A percentile compares a stretch with the other conserved stretches of the same genome.
Evolutionary conservation across 2,888 invertebrate species (phyloP).

Genomic region (Lepidochrysops patricia): DNA sequence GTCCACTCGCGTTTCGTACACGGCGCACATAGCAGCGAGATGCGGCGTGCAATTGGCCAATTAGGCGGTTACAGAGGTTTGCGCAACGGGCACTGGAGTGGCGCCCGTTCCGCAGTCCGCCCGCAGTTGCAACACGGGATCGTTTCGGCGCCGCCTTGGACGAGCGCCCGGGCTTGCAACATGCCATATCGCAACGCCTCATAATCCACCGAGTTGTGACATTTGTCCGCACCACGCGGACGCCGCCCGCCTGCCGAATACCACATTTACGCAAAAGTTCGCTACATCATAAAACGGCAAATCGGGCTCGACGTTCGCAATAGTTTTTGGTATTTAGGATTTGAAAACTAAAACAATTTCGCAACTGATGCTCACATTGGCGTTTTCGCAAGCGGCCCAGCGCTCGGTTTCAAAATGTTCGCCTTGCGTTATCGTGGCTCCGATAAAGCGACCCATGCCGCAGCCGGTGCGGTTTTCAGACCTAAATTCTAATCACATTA

Average conservation of each 20-base stretch:
- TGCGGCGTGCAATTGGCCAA: slow-evolving; percentile 52
- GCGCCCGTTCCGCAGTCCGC: slow-evolving; percentile 67
- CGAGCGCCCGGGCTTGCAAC: slow-evolving; percentile 70
- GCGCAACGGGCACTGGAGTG: slow-evolving; percentile 64
- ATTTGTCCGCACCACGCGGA: slow-evolving; percentile 44
- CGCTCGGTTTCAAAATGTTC: slow-evolving; percentile 70
- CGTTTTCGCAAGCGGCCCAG: slow-evolving; percentile 74
- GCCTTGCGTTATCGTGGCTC: slow-evolving; percentile 69
- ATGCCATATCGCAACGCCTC: slow-evolving; percentile 72
- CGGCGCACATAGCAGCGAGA: slow-evolving; percentile 32
- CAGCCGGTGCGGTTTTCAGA: slow-evolving; percentile 60
- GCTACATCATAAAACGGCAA: slow-evolving; percentile 4
- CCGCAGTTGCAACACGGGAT: slow-evolving; percentile 70
- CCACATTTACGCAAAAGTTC: slow-evolving; percentile 22
- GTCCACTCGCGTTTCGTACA: slow-evolving; percentile 52
- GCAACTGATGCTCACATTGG: slow-evolving; percentile 74
- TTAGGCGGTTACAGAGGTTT: slow-evolving; percentile 44
- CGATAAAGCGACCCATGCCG: slow-evolving; percentile 66
- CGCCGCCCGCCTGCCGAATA: slow-evolving; percentile 60
- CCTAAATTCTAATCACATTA: slow-evolving; percentile 47
- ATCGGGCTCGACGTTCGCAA: slow-evolving; percentile 32
- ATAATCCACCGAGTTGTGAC: slow-evolving; percentile 67
- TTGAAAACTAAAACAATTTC: slow-evolving; percentile 72
- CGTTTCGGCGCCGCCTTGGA: slow-evolving; percentile 71
- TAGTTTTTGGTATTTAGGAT: slow-evolving; percentile 47